Conservation (phyloP, 2,797 vertebrate genomes). For the Miichthys miiuy region DNA sequence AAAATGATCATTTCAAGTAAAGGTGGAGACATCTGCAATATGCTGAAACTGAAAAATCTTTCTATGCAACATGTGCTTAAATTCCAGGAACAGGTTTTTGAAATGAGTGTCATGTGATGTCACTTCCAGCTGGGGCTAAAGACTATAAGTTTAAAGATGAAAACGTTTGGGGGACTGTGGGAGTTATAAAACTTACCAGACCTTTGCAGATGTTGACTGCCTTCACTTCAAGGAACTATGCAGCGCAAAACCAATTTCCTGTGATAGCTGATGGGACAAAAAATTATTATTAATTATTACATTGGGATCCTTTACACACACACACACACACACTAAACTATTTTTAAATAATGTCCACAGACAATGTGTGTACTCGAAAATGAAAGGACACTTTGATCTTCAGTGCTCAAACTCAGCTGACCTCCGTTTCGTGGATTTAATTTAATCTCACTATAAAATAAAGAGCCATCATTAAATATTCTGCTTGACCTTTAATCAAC, state of each 20-base stretch:
- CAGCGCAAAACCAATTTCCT: neutral
- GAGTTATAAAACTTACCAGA: too few relatives aligned
- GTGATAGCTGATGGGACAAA: neutral
- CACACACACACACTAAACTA: neutral
- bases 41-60: too few relatives aligned
- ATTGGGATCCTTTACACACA: neutral
- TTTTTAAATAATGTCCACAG: neutral
- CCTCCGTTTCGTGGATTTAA: neutral
- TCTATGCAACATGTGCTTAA: too few relatives aligned
- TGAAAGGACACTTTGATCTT: neutral
- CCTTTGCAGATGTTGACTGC: too few relatives aligned
- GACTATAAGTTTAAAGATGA: too few relatives aligned
- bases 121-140: too few relatives aligned
- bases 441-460: neutral
- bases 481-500: slow-evolving; percentile 9
- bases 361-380: neutral
- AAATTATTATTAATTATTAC: neutral
- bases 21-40: too few relatives aligned
- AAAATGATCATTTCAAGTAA: too few relatives aligned
- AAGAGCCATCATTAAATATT: neutral
- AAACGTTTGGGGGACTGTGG: too few relatives aligned
- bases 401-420: neutral
- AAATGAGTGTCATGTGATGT: too few relatives aligned
- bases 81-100: too few relatives aligned
- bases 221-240: too few relatives aligned